These are phyloP conservation scores for Thamnaconus septentrionalis DNA, from an alignment of 2,113 vertebrate species.

Conservation along the genomic window DNA sequence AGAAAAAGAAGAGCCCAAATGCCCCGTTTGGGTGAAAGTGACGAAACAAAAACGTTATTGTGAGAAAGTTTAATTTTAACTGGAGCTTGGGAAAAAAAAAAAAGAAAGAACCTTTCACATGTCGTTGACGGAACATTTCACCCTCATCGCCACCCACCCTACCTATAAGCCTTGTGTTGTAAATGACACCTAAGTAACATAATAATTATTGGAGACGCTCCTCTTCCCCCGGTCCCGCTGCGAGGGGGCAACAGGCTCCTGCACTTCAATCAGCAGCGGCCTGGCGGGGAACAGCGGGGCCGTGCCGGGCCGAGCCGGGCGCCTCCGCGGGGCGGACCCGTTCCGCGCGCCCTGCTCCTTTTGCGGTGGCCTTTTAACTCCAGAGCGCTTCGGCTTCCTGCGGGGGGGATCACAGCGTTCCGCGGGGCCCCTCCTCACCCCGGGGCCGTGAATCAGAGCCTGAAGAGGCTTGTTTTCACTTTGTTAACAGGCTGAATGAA, in stretches of 20 bases:
- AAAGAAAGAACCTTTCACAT: slow-evolving; percentile 25
- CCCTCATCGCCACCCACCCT: neutral
- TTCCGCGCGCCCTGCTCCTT: slow-evolving; percentile 24
- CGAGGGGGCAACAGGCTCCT: slow-evolving; percentile 65
- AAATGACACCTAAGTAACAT: slow-evolving; percentile 77
- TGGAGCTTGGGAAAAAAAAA: slow-evolving; percentile 1
- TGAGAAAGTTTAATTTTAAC: slow-evolving; percentile 57
- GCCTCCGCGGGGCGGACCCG: slow-evolving; percentile 53
- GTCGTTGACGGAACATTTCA: slow-evolving; percentile 37
- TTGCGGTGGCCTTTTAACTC: slow-evolving; percentile 67
- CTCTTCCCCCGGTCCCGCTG: slow-evolving; percentile 64
- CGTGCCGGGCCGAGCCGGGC: slow-evolving; percentile 41
- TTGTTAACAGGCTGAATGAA: slow-evolving; percentile 60
- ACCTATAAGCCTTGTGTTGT: slow-evolving; percentile 69
- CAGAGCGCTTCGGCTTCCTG: slow-evolving; percentile 56
- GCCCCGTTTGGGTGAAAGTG: slow-evolving; percentile 22
- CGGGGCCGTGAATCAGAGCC: slow-evolving; percentile 50
- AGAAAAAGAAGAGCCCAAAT: slow-evolving; percentile 23
- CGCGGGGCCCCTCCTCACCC: slow-evolving; percentile 36
- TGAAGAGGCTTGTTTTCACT: slow-evolving; percentile 58
- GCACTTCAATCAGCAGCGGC: slow-evolving; percentile 73
- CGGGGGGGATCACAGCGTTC: slow-evolving; percentile 70
- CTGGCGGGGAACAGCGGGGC: slow-evolving; percentile 42
- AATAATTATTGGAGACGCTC: slow-evolving; percentile 73
- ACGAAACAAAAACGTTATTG: slow-evolving; percentile 37